Evolutionary conservation across 2,797 vertebrate species (phyloP).

Genomic region (Alauda arvensis): DNA sequence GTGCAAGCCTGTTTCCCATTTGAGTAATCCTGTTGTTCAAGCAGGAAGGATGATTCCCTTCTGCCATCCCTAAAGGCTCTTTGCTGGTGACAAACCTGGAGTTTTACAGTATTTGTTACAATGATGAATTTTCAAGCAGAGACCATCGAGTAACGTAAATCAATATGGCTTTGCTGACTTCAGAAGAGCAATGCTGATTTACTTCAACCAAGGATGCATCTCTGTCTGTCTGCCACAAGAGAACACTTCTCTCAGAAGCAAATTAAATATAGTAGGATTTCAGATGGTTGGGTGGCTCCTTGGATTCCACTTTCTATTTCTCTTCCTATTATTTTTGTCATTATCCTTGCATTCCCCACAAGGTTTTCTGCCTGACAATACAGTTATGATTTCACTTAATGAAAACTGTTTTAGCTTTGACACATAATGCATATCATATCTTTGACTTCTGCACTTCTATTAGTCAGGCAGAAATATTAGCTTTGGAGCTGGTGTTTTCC

Average conservation of each 20-base stretch:
- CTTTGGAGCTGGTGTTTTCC: slow-evolving; percentile 28
- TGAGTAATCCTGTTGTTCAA: slow-evolving; percentile 17
- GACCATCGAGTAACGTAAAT: slow-evolving; percentile 20
- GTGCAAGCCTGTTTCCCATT: background rate
- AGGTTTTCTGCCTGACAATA: background rate
- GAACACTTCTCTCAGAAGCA: background rate
- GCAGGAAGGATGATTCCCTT: slow-evolving; percentile 13
- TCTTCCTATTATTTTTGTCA: slow-evolving; percentile 23
- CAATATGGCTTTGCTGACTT: slow-evolving; percentile 20
- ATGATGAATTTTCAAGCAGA: slow-evolving; percentile 26
- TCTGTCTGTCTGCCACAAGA: background rate
- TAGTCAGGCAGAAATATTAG: slow-evolving; percentile 45
- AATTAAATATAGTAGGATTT: slow-evolving; percentile 6
- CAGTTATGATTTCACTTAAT: background rate
- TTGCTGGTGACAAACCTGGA: background rate
- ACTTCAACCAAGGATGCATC: background rate
- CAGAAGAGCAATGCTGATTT: slow-evolving; percentile 13
- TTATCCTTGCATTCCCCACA: background rate
- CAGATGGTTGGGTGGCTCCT: background rate
- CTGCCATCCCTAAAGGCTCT: background rate
- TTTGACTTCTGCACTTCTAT: slow-evolving; percentile 30
- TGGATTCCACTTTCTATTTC: background rate
- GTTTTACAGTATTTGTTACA: slow-evolving; percentile 9
- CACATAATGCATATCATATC: background rate
- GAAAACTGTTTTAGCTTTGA: slow-evolving; percentile 8